Conservation (phyloP, 2,797 vertebrate genomes). For the Masticophis lateralis region DNA sequence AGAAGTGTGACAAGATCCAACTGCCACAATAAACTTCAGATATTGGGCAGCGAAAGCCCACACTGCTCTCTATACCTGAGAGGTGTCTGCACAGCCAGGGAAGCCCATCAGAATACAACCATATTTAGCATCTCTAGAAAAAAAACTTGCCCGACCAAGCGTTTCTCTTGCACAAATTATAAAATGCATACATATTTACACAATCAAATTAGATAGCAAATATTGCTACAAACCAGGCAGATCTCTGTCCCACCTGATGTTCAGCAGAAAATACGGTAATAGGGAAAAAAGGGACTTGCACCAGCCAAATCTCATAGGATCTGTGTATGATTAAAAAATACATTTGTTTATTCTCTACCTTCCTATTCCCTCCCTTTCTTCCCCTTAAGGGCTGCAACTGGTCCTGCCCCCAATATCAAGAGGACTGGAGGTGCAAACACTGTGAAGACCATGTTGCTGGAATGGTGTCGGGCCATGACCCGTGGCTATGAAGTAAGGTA, state of each 20-base stretch:
- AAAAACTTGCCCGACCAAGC: not conserved
- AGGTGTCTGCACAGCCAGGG: not conserved
- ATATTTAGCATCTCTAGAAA: not conserved
- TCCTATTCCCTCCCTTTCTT: not conserved
- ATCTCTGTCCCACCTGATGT: not conserved
- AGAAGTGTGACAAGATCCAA: not conserved
- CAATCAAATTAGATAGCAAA: not conserved
- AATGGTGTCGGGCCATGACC: constrained; percentile 75
- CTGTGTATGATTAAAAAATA: not conserved
- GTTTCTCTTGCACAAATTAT: not conserved
- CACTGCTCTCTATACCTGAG: not conserved
- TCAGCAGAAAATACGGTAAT: not conserved
- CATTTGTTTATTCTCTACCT: not conserved
- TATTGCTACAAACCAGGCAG: not conserved
- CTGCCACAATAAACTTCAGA: not conserved
- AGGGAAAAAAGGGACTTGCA: not conserved
- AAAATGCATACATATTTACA: not conserved
- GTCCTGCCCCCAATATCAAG: constrained; percentile 63
- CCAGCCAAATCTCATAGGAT: not conserved
- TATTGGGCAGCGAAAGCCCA: not conserved
- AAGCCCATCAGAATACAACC: not conserved
- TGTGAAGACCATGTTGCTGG: constrained; percentile 74
- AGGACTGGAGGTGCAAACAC: constrained; percentile 44
- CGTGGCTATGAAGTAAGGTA: constrained; percentile 66
- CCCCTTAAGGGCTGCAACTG: constrained; percentile 62